These are phyloP conservation scores for Micromesistius poutassou DNA, from an alignment of 2,797 vertebrate genomes.

Conservation along the genomic window DNA sequence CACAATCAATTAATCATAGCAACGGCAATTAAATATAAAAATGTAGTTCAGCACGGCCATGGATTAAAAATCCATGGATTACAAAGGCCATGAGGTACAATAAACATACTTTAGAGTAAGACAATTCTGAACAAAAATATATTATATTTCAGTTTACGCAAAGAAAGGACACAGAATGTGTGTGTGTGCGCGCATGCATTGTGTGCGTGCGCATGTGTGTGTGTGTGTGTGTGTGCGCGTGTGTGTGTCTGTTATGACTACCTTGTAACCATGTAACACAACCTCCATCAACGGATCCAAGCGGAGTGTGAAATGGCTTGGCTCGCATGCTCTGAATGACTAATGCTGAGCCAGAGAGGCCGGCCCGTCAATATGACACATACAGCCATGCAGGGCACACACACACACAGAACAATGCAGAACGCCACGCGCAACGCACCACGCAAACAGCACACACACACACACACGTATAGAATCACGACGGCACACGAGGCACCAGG, in stretches of 20 bases:
- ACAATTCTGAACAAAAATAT: too few species aligned
- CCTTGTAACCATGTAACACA: slow-evolving; percentile 43
- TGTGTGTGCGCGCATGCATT: too few species aligned
- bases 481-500: slow-evolving; percentile 11
- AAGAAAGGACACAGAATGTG: background rate
- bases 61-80: too few species aligned
- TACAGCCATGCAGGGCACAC: slow-evolving; percentile 17
- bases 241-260: background rate
- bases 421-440: background rate
- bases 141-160: background rate
- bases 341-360: slow-evolving; percentile 34
- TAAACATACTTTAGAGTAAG: too few species aligned
- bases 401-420: slow-evolving; percentile 11
- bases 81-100: too few species aligned
- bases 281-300: slow-evolving; percentile 51
- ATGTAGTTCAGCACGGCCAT: too few species aligned
- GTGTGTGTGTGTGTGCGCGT: background rate
- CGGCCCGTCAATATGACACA: slow-evolving; percentile 38
- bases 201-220: background rate
- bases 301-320: slow-evolving; percentile 56
- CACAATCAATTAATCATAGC: background rate
- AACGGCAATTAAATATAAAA: too few species aligned
- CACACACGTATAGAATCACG: background rate
- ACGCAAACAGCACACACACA: background rate
- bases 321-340: slow-evolving; percentile 49